These are phyloP conservation scores for Bombus impatiens DNA, from an alignment of 1,140 invertebrate genomes.

Conservation along the genomic window DNA sequence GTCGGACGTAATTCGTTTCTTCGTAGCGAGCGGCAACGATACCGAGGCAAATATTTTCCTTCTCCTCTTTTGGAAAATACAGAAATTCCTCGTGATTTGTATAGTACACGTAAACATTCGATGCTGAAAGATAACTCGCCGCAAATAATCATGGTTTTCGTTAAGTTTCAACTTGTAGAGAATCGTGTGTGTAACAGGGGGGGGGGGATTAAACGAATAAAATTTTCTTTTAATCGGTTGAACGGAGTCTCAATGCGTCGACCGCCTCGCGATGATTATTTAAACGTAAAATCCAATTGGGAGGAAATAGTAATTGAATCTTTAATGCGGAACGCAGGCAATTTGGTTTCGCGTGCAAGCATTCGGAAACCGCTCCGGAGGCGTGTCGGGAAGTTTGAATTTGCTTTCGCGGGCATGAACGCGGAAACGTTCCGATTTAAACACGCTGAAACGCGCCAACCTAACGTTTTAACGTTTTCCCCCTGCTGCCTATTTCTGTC, in stretches of 20 bases:
- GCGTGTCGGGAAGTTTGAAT: constrained; percentile 21
- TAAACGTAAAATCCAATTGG: constrained; percentile 29
- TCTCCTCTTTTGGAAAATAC: neutral
- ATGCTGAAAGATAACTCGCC: neutral
- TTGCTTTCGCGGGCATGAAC: constrained; percentile 3
- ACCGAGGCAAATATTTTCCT: neutral
- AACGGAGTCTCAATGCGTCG: neutral
- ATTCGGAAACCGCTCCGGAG: constrained; percentile 23
- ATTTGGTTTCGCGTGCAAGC: constrained; percentile 28
- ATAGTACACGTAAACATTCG: neutral
- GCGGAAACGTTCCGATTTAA: constrained; percentile 3
- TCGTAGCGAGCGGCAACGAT: neutral
- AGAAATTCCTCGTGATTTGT: neutral
- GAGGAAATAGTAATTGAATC: constrained; percentile 35
- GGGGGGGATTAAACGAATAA: neutral
- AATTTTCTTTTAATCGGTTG: neutral
- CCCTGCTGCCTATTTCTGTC: neutral
- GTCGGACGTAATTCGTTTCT: neutral
- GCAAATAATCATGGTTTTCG: neutral
- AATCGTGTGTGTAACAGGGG: neutral
- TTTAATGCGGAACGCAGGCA: constrained; percentile 19
- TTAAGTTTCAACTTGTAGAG: neutral
- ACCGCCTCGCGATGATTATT: neutral
- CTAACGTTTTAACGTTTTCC: neutral
- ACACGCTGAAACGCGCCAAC: neutral